Evolutionary conservation across 1,140 invertebrate species (phyloP), one percentile per base, ranked within the genome.

Genomic region (Phymastichus coffea): DNA sequence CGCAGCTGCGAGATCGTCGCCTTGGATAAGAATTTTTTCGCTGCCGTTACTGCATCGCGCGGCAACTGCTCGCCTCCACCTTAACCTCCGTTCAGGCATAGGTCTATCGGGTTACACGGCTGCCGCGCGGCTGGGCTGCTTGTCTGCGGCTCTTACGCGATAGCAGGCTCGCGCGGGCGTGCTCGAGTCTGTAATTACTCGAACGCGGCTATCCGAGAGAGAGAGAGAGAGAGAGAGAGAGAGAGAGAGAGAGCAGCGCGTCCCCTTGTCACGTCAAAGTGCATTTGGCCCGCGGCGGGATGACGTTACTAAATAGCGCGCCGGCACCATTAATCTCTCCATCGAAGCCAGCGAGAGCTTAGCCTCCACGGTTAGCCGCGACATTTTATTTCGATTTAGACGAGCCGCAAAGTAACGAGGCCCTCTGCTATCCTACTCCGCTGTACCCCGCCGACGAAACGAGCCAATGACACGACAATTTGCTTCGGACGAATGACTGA

Each of bases 381-480:
- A 62, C 52, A 62, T 62, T 62, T 62, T 57, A 51, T 62, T 56
- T 59, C 57, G 57, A 53, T 51, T 58, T 58, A 51, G 55, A 49
- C 46, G 43, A 12, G 23, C 44, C 56, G 26, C 56, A 51, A 58
- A 37, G 57, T 58, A 51, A 49, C 43, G 56, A 57, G 38, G 20
- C 30, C 23, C 28, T 15, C 35, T 38, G 20, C 9, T 52, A 17
- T 19, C 47, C 10, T 20, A 52, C 38, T 43, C n/a, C 37, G 7
- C 38, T 44, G 9, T 3, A 17, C n/a, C 28, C 4, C 14, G 3
- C 41, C 33, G 33, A 49, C 40, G 15, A 15, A 44, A 20, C 37
- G 44, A 63, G 58, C 37, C 56, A 66, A 64, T 64, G 65, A 64
- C 65, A 64, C 53, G 60, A 57, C 57, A 33, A 63, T 64, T 60